phyloP scores from a whole-genome alignment of 2,888 invertebrate species.

The Branchipolynoe longqiensis region DNA sequence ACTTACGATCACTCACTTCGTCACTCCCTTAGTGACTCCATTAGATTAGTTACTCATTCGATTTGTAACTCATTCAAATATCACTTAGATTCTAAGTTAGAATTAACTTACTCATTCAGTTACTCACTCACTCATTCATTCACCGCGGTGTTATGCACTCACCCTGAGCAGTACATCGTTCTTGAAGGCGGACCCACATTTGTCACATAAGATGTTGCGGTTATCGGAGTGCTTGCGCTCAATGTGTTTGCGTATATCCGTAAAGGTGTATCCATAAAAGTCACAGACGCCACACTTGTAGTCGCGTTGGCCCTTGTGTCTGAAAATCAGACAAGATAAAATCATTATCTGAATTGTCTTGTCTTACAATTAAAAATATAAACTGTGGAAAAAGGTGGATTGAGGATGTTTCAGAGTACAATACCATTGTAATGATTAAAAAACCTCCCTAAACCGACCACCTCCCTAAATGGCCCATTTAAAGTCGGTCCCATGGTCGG shows the following conservation, averaged over 20 bases:
- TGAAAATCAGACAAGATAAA: constrained; percentile 66
- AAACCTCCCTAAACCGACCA: too few relatives aligned
- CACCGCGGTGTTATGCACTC: too few relatives aligned
- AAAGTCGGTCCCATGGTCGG: too few relatives aligned
- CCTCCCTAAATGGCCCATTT: too few relatives aligned
- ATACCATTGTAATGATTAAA: too few relatives aligned
- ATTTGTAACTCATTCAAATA: too few relatives aligned
- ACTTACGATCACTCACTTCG: too few relatives aligned
- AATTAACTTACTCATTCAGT: too few relatives aligned
- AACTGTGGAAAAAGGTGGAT: neutral
- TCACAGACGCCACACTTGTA: constrained; percentile 83
- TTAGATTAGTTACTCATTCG: too few relatives aligned
- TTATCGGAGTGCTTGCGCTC: constrained; percentile 80
- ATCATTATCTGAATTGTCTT: neutral
- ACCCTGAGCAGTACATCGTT: constrained; percentile 60
- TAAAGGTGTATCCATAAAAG: constrained; percentile 82
- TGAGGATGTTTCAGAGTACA: neutral
- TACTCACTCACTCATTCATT: too few relatives aligned
- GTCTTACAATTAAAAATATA: neutral
- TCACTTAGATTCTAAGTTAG: too few relatives aligned
- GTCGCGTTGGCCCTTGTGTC: constrained; percentile 82
- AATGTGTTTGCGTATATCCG: constrained; percentile 82
- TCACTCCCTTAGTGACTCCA: too few relatives aligned
- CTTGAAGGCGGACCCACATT: constrained; percentile 63
- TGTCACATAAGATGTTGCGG: constrained; percentile 63